A percentile compares a stretch with the other conserved stretches of the same genome.
phyloP scores from a whole-genome alignment of 64 coral and sea anemone species.

The Acropora tenuis region DNA sequence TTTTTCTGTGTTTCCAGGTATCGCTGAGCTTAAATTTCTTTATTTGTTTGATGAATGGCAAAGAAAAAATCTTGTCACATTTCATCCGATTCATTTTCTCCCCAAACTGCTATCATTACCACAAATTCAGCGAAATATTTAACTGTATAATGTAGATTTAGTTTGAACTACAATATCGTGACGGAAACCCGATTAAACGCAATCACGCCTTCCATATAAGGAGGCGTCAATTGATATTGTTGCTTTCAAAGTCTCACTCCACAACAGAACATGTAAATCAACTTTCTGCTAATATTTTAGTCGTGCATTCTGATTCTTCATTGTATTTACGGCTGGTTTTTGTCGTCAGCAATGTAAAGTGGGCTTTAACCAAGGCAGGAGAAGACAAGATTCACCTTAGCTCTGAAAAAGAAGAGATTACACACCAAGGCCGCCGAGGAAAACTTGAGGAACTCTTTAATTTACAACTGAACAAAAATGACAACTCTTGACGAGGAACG shows the following conservation, averaged over 20 bases:
- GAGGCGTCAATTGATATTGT: conserved; percentile 55
- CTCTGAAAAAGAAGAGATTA: neutral
- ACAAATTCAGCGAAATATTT: conserved; percentile 1
- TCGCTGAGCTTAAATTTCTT: no score
- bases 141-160: neutral
- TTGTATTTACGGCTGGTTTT: conserved; percentile 36
- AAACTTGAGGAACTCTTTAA: no score
- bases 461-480: neutral
- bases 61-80: neutral
- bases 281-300: conserved; percentile 22
- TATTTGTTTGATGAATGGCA: no score
- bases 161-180: conserved; percentile 37
- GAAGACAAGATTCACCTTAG: neutral
- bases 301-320: conserved; percentile 14
- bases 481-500: neutral
- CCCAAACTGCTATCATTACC: neutral
- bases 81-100: neutral
- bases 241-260: conserved; percentile 12
- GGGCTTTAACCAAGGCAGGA: neutral
- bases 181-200: conserved; percentile 17
- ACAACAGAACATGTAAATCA: conserved; percentile 33
- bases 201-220: conserved; percentile 35
- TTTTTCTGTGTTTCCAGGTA: no score
- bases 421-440: neutral
- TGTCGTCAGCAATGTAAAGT: conserved; percentile 43